phyloP scores from a whole-genome alignment of 2,888 invertebrate genomes.

The Venusia cambrica region DNA sequence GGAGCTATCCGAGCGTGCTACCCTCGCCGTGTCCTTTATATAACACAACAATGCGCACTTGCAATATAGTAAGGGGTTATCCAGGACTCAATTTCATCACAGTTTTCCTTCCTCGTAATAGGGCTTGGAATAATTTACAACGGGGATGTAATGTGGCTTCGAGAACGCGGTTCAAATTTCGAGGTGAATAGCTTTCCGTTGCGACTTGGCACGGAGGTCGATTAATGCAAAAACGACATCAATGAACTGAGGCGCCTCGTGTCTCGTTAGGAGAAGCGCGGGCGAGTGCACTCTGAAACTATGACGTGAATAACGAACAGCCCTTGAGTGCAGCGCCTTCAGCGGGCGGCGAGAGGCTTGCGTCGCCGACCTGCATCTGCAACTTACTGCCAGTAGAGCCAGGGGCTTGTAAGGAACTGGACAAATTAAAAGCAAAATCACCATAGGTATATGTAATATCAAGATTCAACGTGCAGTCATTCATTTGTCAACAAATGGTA shows the following conservation, averaged over 20 bases:
- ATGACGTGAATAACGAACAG: slow-evolving; percentile 72
- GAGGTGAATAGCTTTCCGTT: slow-evolving; percentile 35
- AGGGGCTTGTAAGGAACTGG: neutral
- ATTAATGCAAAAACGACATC: slow-evolving; percentile 64
- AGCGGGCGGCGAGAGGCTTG: slow-evolving; percentile 54
- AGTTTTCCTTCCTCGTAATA: slow-evolving; percentile 46
- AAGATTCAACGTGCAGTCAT: no score
- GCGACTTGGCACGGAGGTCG: slow-evolving; percentile 47
- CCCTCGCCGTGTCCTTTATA: slow-evolving; percentile 63
- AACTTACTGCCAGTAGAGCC: slow-evolving; percentile 24
- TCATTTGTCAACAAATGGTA: no score
- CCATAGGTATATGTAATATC: no score
- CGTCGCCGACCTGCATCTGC: slow-evolving; percentile 46
- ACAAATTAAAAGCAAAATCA: no score
- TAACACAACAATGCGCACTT: slow-evolving; percentile 67
- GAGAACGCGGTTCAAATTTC: slow-evolving; percentile 32
- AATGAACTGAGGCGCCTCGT: slow-evolving; percentile 62
- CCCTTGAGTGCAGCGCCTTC: slow-evolving; percentile 53
- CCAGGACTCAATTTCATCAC: slow-evolving; percentile 50
- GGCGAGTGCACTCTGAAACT: slow-evolving; percentile 67
- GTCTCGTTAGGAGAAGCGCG: slow-evolving; percentile 64
- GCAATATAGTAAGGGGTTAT: slow-evolving; percentile 65
- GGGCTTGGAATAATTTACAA: slow-evolving; percentile 35
- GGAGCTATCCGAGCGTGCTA: slow-evolving; percentile 60
- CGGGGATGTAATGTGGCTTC: slow-evolving; percentile 29